Conservation (phyloP, 2,797 vertebrate species). For the Astyanax mexicanus region DNA sequence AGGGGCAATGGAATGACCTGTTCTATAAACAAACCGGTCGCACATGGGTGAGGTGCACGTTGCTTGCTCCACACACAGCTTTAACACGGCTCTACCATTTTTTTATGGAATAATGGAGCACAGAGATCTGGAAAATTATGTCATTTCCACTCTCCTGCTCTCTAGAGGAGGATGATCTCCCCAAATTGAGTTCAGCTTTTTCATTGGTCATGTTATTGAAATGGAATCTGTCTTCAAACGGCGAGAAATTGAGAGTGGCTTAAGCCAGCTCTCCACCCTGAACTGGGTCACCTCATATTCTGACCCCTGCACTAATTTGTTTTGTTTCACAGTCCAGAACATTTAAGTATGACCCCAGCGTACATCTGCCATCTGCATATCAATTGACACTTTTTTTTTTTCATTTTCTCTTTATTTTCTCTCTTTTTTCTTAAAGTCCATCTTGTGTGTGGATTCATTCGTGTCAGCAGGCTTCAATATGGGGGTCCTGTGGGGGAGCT, state of each 20-base stretch:
- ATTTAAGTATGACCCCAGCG: conserved; percentile 66
- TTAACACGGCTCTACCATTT: conserved; percentile 68
- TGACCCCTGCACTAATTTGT: conserved; percentile 75
- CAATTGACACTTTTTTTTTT: conserved; percentile 44
- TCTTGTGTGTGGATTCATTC: background rate
- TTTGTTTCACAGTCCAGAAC: conserved; percentile 70
- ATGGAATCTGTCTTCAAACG: conserved; percentile 82
- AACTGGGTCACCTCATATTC: conserved; percentile 47
- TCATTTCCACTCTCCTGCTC: conserved; percentile 65
- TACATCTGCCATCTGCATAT: conserved; percentile 62
- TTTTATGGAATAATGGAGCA: conserved; percentile 59
- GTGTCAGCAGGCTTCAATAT: background rate
- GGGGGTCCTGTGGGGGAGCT: background rate
- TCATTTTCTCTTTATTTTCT: background rate
- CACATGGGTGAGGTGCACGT: conserved; percentile 57
- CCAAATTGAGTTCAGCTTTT: conserved; percentile 74
- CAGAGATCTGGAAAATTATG: conserved; percentile 72
- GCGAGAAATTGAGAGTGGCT: conserved; percentile 17
- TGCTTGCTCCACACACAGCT: conserved; percentile 36
- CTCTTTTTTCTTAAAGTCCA: background rate
- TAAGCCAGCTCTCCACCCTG: background rate
- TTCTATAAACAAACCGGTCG: conserved; percentile 70
- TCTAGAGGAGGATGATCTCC: conserved; percentile 56
- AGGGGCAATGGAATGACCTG: conserved; percentile 69
- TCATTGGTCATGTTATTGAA: conserved; percentile 83